phyloP scores from a whole-genome alignment of 2,113 vertebrate species.

The rat (Rattus norvegicus) region DNA sequence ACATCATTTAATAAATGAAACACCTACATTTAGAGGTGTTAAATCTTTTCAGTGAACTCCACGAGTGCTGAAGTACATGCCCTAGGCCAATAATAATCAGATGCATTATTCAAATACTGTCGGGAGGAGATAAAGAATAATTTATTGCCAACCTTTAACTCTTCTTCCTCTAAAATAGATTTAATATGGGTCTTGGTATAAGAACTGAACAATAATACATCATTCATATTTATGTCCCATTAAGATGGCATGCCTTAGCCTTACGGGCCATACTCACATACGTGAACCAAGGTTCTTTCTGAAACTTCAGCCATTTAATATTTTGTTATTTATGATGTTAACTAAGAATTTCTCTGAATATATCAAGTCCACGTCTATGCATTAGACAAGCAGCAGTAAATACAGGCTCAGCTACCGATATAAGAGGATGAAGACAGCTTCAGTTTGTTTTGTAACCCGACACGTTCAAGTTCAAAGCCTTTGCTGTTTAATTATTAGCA shows the following conservation, averaged over 20 bases:
- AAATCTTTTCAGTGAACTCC: slow-evolving; percentile 85
- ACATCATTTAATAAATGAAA: slow-evolving; percentile 86
- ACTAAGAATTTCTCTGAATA: slow-evolving; percentile 26
- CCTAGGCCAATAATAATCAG: slow-evolving; percentile 68
- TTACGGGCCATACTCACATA: not conserved
- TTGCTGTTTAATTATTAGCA: not conserved
- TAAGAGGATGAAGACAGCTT: not conserved
- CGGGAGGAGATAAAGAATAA: slow-evolving; percentile 50
- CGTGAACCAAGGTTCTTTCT: not conserved
- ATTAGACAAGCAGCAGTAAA: not conserved
- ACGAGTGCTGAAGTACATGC: not conserved
- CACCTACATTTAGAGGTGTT: slow-evolving; percentile 78
- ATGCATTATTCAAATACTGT: slow-evolving; percentile 48
- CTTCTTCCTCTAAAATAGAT: slow-evolving; percentile 50
- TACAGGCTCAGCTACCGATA: not conserved
- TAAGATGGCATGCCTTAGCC: slow-evolving; percentile 42
- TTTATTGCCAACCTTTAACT: slow-evolving; percentile 53
- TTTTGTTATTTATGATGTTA: not conserved
- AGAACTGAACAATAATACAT: slow-evolving; percentile 45
- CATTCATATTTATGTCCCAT: slow-evolving; percentile 59
- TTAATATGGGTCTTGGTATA: not conserved
- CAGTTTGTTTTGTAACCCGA: not conserved
- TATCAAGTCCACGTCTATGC: not conserved
- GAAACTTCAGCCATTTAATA: slow-evolving; percentile 28
- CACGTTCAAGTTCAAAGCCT: not conserved